Conservation (phyloP, 2,888 invertebrate genomes). For the Oligia fasciuncula region DNA sequence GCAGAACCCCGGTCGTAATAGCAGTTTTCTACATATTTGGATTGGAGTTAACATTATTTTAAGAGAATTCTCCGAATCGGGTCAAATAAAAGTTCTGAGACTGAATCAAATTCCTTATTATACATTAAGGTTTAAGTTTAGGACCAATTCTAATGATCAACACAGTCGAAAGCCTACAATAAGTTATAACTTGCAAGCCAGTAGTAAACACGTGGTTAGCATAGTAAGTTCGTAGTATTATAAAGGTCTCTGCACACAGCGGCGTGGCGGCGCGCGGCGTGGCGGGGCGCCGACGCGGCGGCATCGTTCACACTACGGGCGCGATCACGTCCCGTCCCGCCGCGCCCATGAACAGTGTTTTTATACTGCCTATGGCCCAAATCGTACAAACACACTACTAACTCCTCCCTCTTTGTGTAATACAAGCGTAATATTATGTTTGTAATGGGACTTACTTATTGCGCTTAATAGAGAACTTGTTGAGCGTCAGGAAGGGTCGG, state of each 20-base stretch:
- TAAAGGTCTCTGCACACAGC: neutral
- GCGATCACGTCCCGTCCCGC: too few species aligned
- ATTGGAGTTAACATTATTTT: neutral
- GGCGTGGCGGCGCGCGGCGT: too few species aligned
- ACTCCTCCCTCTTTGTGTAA: neutral
- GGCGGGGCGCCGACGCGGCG: too few species aligned
- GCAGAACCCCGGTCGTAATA: neutral
- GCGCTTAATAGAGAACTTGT: conserved; percentile 19
- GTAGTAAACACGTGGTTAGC: neutral
- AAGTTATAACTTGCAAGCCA: neutral
- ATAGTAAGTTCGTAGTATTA: neutral
- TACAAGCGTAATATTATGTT: neutral
- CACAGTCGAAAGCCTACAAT: neutral
- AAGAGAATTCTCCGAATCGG: neutral
- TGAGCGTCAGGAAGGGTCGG: conserved; percentile 73
- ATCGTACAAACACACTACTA: neutral
- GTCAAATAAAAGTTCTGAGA: neutral
- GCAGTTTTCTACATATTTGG: neutral
- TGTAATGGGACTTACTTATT: conserved; percentile 31
- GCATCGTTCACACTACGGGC: too few species aligned
- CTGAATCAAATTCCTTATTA: neutral
- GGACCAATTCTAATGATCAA: neutral
- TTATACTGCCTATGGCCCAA: too few species aligned
- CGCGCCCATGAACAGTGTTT: too few species aligned
- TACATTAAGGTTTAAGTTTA: neutral